Conservation (phyloP, 2,797 vertebrate species). For the Notoglanidium macrostoma region DNA sequence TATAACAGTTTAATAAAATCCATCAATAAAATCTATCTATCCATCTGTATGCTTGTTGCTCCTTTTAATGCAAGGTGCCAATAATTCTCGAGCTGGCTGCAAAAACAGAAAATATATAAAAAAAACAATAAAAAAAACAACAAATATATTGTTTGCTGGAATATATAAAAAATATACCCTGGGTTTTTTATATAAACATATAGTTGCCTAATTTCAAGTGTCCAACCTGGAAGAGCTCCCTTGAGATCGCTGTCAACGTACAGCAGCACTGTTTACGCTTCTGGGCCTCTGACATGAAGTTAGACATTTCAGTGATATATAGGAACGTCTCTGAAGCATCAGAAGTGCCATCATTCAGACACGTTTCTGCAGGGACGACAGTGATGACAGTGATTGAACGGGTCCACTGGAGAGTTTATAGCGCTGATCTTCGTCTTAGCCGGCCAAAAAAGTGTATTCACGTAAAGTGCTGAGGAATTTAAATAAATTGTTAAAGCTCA, state of each 20-base stretch:
- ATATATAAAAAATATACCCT: background rate
- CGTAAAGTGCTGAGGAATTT: background rate
- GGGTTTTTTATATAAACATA: background rate
- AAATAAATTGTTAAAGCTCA: background rate
- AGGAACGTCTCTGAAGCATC: background rate
- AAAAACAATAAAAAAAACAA: background rate
- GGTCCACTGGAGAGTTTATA: background rate
- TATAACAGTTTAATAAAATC: too few relatives aligned
- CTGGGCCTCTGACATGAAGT: constrained; percentile 16
- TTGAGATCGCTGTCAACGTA: constrained; percentile 17
- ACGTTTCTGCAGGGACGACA: background rate
- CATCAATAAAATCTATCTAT: too few relatives aligned
- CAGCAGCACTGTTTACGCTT: constrained; percentile 20
- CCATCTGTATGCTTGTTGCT: background rate
- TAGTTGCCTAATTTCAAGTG: background rate
- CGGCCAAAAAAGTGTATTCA: background rate
- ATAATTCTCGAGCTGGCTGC: background rate
- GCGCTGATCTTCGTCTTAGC: background rate
- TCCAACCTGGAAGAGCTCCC: constrained; percentile 1
- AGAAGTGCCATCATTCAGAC: background rate
- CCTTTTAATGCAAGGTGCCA: background rate
- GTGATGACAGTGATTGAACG: background rate
- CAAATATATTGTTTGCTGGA: too few relatives aligned
- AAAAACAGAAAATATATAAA: background rate
- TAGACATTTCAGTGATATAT: constrained; percentile 17